These are phyloP conservation scores for Homarus gammarus DNA, from an alignment of 2,888 invertebrate species.

Conservation along the genomic window DNA sequence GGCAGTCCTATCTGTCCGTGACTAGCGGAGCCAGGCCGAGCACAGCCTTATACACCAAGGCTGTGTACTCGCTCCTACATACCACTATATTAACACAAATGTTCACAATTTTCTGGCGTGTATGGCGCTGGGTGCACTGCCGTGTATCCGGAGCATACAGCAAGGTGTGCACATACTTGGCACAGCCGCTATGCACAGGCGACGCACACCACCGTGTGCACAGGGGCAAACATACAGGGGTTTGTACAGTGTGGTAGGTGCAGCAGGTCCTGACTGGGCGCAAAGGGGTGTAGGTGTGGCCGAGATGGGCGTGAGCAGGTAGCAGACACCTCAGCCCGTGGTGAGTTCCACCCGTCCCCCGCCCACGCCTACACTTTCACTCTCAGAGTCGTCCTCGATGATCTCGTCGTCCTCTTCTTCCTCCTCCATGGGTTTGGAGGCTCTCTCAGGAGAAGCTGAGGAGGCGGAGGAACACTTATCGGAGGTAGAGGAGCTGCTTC, in stretches of 20 bases:
- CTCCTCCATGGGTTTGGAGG: slow-evolving; percentile 51
- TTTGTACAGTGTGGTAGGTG: background rate
- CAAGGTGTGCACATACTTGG: background rate
- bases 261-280: background rate
- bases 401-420: slow-evolving; percentile 36
- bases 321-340: slow-evolving; percentile 31
- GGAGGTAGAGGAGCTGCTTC: slow-evolving; percentile 27
- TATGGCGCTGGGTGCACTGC: background rate
- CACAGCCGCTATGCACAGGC: slow-evolving; percentile 10
- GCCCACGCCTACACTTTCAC: slow-evolving; percentile 48
- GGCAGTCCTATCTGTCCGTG: slow-evolving; percentile 10
- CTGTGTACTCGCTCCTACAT: background rate
- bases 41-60: background rate
- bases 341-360: slow-evolving; percentile 38
- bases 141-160: background rate
- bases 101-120: background rate
- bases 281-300: background rate
- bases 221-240: background rate
- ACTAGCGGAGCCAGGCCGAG: slow-evolving; percentile 25
- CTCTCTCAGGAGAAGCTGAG: slow-evolving; percentile 38
- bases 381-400: slow-evolving; percentile 47
- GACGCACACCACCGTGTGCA: background rate
- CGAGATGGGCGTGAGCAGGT: background rate
- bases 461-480: slow-evolving; percentile 56
- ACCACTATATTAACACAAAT: background rate